Conservation (phyloP, 1,140 invertebrate species). For the Cataglyphis hispanica region DNA sequence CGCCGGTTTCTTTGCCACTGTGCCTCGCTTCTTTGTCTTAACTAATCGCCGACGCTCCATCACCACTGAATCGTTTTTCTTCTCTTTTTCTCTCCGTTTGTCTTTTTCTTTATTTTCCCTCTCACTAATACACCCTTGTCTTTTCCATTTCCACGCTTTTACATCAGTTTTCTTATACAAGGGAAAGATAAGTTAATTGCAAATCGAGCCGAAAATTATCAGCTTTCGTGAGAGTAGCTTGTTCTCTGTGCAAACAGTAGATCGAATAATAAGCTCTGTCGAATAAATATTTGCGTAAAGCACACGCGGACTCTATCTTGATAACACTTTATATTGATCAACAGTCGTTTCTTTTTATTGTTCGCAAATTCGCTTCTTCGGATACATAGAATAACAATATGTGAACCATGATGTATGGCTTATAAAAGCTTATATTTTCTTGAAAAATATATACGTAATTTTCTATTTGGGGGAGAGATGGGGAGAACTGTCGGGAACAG, state of each 20-base stretch:
- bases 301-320: neutral
- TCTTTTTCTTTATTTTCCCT: neutral
- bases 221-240: neutral
- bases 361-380: neutral
- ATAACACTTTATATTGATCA: constrained; percentile 13
- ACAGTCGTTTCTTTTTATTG: neutral
- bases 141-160: constrained; percentile 14
- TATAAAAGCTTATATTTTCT: neutral
- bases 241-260: neutral
- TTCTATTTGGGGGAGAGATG: neutral
- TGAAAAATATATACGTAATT: neutral
- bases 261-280: constrained; percentile 26
- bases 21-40: constrained; percentile 43
- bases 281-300: constrained; percentile 41
- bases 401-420: neutral
- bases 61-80: constrained; percentile 45
- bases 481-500: neutral
- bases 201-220: constrained; percentile 48
- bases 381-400: neutral
- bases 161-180: constrained; percentile 15
- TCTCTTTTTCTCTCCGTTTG: neutral
- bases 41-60: constrained; percentile 48
- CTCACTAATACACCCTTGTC: neutral
- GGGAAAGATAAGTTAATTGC: constrained; percentile 36
- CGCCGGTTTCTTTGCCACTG: neutral